These are phyloP conservation scores for Halcyon smyrnensis DNA, from an alignment of 2,797 vertebrate genomes.

Conservation along the genomic window DNA sequence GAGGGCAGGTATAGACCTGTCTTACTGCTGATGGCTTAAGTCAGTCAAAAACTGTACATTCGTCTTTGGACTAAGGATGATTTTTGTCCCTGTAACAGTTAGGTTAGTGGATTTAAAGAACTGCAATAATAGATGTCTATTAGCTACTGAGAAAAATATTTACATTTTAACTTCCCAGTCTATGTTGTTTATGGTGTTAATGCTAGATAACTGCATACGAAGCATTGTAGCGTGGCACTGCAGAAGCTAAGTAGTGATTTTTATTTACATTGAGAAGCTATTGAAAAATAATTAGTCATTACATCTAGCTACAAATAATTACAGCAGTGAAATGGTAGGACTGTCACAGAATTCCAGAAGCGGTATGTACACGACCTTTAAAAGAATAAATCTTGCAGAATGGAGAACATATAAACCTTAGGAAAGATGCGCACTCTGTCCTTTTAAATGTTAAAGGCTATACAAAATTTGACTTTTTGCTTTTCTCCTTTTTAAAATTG, in stretches of 20 bases:
- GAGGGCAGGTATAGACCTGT: background rate
- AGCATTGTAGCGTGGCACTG: background rate
- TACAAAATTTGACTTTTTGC: background rate
- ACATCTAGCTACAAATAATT: background rate
- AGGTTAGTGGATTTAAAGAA: background rate
- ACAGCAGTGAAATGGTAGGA: background rate
- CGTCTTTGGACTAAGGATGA: background rate
- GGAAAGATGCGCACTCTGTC: background rate
- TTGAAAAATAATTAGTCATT: background rate
- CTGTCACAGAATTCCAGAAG: background rate
- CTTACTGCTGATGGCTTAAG: background rate
- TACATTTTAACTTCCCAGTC: background rate
- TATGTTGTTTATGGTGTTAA: background rate
- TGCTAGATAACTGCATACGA: background rate
- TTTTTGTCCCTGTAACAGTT: background rate
- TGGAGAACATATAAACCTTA: background rate
- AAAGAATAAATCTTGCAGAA: background rate
- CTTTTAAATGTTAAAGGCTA: background rate
- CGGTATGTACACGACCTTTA: background rate
- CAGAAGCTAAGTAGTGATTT: background rate
- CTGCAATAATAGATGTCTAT: background rate
- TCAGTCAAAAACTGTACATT: background rate
- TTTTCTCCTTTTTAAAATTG: background rate
- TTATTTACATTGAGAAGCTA: background rate
- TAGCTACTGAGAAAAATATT: background rate